Conservation (phyloP, 1,140 invertebrate species). For the Drosophila bifasciata region DNA sequence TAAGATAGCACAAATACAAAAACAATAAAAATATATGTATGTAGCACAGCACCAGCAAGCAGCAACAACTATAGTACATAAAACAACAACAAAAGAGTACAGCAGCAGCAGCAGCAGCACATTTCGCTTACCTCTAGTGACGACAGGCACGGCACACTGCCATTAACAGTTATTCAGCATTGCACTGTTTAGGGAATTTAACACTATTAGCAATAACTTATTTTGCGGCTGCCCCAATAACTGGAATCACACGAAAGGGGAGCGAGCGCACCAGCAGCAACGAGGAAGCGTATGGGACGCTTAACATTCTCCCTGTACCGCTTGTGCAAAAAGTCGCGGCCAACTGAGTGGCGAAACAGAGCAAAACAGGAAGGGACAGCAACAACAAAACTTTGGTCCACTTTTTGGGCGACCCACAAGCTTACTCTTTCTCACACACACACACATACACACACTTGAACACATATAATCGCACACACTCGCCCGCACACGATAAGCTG, state of each 20-base stretch:
- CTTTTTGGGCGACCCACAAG: constrained; percentile 3
- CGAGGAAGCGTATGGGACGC: constrained; percentile 9
- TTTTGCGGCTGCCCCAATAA: no score
- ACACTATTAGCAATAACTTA: no score
- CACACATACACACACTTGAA: no score
- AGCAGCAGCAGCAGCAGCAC: no score
- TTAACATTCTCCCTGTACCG: constrained; percentile 41
- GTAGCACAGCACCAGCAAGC: not conserved
- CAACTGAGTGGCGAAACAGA: constrained; percentile 45
- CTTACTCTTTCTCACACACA: no score
- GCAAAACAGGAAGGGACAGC: constrained; percentile 35
- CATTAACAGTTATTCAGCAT: no score
- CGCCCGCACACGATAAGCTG: no score
- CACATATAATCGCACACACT: no score
- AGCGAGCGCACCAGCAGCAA: constrained; percentile 27
- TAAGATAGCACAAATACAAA: constrained; percentile 14
- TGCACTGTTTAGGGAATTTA: no score
- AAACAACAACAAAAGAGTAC: no score
- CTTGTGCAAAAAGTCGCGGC: constrained; percentile 61
- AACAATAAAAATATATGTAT: not conserved
- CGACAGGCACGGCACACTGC: no score
- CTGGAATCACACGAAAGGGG: not conserved
- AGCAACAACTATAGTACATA: constrained; percentile 1
- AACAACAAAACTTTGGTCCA: constrained; percentile 32
- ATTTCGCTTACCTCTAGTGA: no score